Percentiles rank a stretch among this genome's conserved stretches.
Conservation (phyloP, 2,113 vertebrate species). For the Sphyrna mokarran region DNA sequence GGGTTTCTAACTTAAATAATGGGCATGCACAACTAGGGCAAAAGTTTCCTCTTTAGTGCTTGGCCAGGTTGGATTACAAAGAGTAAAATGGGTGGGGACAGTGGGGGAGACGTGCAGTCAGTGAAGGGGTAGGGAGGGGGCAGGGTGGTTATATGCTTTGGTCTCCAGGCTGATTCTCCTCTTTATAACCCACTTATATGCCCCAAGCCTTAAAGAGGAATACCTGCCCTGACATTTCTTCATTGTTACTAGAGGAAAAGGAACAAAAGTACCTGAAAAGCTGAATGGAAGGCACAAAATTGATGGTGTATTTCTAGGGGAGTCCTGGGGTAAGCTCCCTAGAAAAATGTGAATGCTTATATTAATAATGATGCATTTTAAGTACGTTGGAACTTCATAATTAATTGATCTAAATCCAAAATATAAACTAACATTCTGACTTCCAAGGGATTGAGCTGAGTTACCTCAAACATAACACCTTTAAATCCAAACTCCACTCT, state of each 20-base stretch:
- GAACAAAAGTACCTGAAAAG: not conserved
- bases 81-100: not conserved
- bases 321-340: not conserved
- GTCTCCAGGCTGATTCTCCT: not conserved
- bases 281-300: slow-evolving; percentile 1
- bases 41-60: not conserved
- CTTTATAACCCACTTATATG: not conserved
- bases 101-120: not conserved
- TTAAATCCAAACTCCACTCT: not conserved
- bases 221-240: not conserved
- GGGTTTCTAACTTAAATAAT: not conserved
- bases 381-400: not conserved
- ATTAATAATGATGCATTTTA: not conserved
- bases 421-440: not conserved
- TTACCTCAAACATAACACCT: no score
- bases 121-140: not conserved
- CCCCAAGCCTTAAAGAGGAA: not conserved
- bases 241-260: not conserved
- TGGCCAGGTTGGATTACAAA: not conserved
- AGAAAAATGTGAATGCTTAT: slow-evolving; percentile 2
- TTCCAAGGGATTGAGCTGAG: not conserved
- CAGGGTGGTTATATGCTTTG: not conserved
- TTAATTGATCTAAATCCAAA: not conserved
- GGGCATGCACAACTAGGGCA: not conserved
- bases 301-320: not conserved